phyloP scores from a whole-genome alignment of 2,113 vertebrate genomes.

The Barnardius zonarius region DNA sequence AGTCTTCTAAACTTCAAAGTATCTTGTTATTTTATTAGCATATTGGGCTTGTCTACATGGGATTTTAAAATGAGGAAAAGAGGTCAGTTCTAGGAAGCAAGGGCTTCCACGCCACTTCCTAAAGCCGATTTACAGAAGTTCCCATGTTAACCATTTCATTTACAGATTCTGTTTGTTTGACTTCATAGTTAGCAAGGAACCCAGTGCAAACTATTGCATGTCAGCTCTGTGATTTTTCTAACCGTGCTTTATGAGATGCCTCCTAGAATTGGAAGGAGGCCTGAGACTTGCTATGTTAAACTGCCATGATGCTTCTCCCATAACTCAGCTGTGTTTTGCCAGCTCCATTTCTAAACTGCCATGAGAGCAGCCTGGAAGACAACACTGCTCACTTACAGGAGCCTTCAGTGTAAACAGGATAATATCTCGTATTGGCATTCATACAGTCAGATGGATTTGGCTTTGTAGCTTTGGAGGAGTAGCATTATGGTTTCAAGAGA shows the following conservation, averaged over 20 bases:
- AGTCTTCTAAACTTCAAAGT: background rate
- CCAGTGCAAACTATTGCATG: background rate
- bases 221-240: constrained; percentile 15
- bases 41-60: background rate
- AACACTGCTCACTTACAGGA: constrained; percentile 44
- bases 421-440: constrained; percentile 1
- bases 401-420: constrained; percentile 1
- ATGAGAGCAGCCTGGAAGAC: constrained; percentile 43
- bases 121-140: background rate
- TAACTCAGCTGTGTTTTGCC: constrained; percentile 37
- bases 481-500: background rate
- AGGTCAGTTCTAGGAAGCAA: background rate
- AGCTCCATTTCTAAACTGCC: constrained; percentile 19
- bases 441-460: constrained; percentile 10
- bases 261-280: constrained; percentile 16
- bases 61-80: background rate
- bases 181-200: background rate
- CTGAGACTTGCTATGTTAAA: background rate
- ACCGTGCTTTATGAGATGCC: background rate
- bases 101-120: background rate
- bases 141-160: constrained; percentile 6
- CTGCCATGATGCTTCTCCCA: background rate
- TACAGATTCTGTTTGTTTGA: background rate
- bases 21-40: background rate
- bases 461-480: background rate